A percentile compares a stretch with the other conserved stretches of the same genome.
phyloP scores from a whole-genome alignment of 2,797 vertebrate genomes.

The Myiotriccus ornatus region DNA sequence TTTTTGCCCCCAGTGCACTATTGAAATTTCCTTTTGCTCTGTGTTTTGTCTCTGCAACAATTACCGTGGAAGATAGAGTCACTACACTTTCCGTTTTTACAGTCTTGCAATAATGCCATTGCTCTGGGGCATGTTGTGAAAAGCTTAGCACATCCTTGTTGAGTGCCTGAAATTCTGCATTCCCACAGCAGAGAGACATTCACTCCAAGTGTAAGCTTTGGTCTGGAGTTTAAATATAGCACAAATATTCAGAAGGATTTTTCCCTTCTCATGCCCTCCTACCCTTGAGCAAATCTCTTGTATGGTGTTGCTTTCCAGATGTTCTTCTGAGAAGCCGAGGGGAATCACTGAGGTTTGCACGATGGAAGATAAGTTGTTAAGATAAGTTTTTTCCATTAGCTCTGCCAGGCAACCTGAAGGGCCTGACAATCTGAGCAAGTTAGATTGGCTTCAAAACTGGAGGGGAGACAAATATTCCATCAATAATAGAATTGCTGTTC shows the following conservation, averaged over 20 bases:
- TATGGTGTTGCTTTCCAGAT: conserved; percentile 46
- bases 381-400: neutral
- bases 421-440: neutral
- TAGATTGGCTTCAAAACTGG: neutral
- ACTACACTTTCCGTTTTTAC: neutral
- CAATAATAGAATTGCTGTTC: neutral
- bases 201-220: conserved; percentile 29
- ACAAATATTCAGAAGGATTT: conserved; percentile 36
- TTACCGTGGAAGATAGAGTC: neutral
- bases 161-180: conserved; percentile 14
- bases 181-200: conserved; percentile 7
- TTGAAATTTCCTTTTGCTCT: neutral
- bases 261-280: conserved; percentile 63
- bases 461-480: neutral
- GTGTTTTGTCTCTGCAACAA: neutral
- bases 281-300: conserved; percentile 25
- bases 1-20: neutral
- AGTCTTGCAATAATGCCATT: neutral
- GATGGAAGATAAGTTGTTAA: neutral
- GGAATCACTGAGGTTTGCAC: neutral
- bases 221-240: conserved; percentile 59
- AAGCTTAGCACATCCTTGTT: conserved; percentile 41
- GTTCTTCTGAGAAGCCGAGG: conserved; percentile 14
- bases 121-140: conserved; percentile 21
- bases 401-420: neutral